phyloP scores from a whole-genome alignment of 2,797 vertebrate species.

The Propithecus deckenii region DNA sequence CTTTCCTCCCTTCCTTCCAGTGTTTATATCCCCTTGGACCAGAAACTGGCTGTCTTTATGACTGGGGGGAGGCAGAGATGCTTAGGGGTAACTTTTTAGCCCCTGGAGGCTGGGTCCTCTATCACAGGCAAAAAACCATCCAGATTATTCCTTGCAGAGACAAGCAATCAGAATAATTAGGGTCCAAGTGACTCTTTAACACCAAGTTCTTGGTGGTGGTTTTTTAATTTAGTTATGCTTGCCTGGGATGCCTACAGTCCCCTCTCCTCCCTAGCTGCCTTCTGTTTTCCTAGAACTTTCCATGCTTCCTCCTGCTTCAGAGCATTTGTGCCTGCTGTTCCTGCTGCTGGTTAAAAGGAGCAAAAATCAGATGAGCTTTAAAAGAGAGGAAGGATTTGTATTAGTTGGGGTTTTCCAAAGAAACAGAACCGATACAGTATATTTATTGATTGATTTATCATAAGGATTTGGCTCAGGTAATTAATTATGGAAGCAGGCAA shows the following conservation, averaged over 20 bases:
- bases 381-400: neutral
- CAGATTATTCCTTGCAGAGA: neutral
- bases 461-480: neutral
- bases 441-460: neutral
- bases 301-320: neutral
- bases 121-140: neutral
- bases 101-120: neutral
- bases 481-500: neutral
- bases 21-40: neutral
- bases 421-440: neutral
- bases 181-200: neutral
- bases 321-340: neutral
- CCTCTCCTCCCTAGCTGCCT: neutral
- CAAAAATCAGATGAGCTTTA: neutral
- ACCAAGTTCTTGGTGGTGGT: neutral
- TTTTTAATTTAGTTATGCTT: neutral
- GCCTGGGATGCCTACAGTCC: neutral
- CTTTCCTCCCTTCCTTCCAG: neutral
- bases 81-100: neutral
- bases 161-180: neutral
- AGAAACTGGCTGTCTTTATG: neutral
- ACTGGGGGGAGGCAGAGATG: neutral
- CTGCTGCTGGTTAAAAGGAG: neutral
- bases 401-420: neutral
- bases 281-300: neutral